Base-by-base conservation (phyloP, 2,113 vertebrate species). In the Diglossa brunneiventris region DNA sequence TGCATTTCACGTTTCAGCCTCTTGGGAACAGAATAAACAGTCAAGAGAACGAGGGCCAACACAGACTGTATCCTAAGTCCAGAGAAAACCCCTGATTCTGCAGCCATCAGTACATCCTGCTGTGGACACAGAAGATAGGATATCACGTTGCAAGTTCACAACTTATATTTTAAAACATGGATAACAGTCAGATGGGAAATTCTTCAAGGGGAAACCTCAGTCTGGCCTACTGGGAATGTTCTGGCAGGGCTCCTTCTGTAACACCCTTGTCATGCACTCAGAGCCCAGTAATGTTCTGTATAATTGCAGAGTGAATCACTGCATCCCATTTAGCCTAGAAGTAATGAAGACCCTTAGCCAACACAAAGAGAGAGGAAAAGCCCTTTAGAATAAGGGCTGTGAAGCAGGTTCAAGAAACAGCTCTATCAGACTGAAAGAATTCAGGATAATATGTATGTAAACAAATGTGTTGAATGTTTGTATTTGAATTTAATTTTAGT, bases 211-310 rank as follows among this genome's bases (percentile, higher is more conserved):
- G 87, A 90, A 92, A 74, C 94, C 85, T 96, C 90, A 90, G 85
- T 94, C 72, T 96, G 85, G 94, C 90, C 90, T 88, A 92, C 46
- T 59, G 72, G 87, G 96, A 97, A 96, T 97, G 95, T 96, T 90
- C 93, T 96, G 94, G 90, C 95, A 94, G 68, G 59, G 79, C 42
- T 94, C 53, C 47, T 91, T 63, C 87, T 80, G 55, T 80, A 80
- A 73, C 46, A 59, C 30, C 49, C 84, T 88, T 69, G 55, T 86
- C 78, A 49, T 83, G 75, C 2, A 4, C 72, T 91, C 70, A 78
- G 81, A 91, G 59, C 82, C 49, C 78, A 69, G 63, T 69, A 91
- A 96, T 96, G 55, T 79, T 91, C 78, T 3, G 2, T 96, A 95
- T 95, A 91, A 79, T 83, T 96, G 24, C 47, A 63, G 72, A 88